Evolutionary conservation across 2,888 invertebrate genomes (phyloP).

Genomic region (Drosophila lacicola): DNA sequence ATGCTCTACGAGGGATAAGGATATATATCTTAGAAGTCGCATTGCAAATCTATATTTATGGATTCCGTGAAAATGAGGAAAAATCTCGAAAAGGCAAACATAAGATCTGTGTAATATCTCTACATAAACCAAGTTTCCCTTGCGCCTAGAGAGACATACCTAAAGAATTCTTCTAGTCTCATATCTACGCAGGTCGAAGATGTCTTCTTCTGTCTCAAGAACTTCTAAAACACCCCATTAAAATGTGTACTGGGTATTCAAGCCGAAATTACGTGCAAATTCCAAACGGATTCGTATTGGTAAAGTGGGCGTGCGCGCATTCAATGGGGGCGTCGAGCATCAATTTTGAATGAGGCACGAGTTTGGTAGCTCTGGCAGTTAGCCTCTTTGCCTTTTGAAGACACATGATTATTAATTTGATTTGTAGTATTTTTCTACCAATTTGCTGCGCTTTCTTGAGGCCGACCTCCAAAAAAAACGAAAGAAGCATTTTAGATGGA

Average conservation of each 20-base stretch:
- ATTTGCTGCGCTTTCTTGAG: conserved; percentile 62
- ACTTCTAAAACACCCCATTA: neutral
- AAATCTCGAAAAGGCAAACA: no score
- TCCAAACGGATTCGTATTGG: conserved; percentile 22
- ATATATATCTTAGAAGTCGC: no score
- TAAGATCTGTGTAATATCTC: no score
- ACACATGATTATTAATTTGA: conserved; percentile 80
- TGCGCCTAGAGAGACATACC: no score
- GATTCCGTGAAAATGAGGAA: neutral
- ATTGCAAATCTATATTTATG: neutral
- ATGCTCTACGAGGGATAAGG: no score
- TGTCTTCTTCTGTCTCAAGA: neutral
- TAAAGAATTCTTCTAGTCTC: neutral
- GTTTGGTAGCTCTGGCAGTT: conserved; percentile 26
- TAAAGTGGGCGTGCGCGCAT: conserved; percentile 8
- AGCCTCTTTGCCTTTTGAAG: conserved; percentile 38
- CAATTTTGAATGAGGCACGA: conserved; percentile 72
- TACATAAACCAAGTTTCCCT: no score
- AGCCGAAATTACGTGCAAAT: conserved; percentile 44
- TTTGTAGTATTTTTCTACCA: conserved; percentile 62
- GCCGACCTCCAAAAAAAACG: conserved; percentile 12
- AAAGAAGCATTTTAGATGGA: conserved; percentile 41
- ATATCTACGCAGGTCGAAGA: neutral
- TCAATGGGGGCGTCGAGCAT: conserved; percentile 57
- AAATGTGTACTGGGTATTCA: conserved; percentile 7